phyloP scores from a whole-genome alignment of 2,797 vertebrate genomes.

The Phoebastria nigripes region DNA sequence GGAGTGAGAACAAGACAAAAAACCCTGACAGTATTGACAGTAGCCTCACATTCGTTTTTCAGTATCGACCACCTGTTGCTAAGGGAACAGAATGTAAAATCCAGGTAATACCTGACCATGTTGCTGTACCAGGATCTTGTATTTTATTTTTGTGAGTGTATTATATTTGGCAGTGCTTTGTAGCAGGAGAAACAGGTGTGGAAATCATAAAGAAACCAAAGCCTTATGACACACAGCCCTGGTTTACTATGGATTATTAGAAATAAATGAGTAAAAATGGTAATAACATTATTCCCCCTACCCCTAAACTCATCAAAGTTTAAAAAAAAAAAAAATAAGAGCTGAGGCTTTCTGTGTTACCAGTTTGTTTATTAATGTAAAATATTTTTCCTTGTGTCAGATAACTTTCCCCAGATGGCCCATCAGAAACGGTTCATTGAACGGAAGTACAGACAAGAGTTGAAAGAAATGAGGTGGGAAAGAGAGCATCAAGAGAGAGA shows the following conservation, averaged over 20 bases:
- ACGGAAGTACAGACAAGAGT: constrained; percentile 97
- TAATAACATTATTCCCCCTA: not conserved
- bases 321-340: not conserved
- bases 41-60: constrained; percentile 9
- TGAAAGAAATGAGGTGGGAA: constrained; percentile 98
- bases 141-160: not conserved
- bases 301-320: not conserved
- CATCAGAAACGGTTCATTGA: constrained; percentile 99
- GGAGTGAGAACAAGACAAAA: not conserved
- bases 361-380: constrained; percentile 70
- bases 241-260: not conserved
- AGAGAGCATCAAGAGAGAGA: constrained; percentile 92
- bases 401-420: constrained; percentile 99
- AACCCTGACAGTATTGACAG: not conserved
- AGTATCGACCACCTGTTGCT: constrained; percentile 28
- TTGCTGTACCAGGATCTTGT: not conserved
- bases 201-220: not conserved
- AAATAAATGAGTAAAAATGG: not conserved
- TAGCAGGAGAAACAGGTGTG: not conserved
- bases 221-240: not conserved
- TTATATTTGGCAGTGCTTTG: not conserved
- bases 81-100: constrained; percentile 43
- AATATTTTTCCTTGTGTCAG: constrained; percentile 79
- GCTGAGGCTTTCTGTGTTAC: not conserved
- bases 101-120: not conserved